Evolutionary conservation across 2,113 vertebrate genomes (phyloP).

Genomic region (Ceyx melanurus): DNA sequence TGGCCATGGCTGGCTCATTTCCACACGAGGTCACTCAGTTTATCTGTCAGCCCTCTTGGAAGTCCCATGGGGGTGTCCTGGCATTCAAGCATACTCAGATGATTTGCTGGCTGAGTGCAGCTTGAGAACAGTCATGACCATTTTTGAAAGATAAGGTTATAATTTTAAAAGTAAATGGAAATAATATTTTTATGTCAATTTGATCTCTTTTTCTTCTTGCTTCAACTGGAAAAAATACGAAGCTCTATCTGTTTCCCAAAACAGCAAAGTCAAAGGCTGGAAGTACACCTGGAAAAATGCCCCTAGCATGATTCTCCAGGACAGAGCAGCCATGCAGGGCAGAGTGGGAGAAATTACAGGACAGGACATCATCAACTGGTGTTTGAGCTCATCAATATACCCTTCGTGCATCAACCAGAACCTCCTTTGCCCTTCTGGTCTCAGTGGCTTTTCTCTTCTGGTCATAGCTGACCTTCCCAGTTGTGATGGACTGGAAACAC

Average conservation of each 20-base stretch:
- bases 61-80: neutral
- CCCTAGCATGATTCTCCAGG: neutral
- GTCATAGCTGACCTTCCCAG: neutral
- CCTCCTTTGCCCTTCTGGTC: neutral
- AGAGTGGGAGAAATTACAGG: neutral
- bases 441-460: neutral
- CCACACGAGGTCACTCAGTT: neutral
- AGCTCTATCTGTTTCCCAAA: neutral
- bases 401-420: fast-evolving
- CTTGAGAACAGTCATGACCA: neutral
- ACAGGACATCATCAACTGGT: neutral
- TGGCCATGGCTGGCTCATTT: neutral
- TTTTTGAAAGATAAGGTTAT: neutral
- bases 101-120: neutral
- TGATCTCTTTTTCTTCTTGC: neutral
- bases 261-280: neutral
- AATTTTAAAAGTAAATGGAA: neutral
- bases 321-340: neutral
- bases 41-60: neutral
- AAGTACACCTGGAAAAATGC: neutral
- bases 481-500: neutral
- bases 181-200: neutral
- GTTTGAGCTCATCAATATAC: neutral
- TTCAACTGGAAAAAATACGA: neutral
- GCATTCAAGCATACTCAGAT: neutral